Conservation (phyloP, 2,797 vertebrate species). For the Enteromius paludinosus region DNA sequence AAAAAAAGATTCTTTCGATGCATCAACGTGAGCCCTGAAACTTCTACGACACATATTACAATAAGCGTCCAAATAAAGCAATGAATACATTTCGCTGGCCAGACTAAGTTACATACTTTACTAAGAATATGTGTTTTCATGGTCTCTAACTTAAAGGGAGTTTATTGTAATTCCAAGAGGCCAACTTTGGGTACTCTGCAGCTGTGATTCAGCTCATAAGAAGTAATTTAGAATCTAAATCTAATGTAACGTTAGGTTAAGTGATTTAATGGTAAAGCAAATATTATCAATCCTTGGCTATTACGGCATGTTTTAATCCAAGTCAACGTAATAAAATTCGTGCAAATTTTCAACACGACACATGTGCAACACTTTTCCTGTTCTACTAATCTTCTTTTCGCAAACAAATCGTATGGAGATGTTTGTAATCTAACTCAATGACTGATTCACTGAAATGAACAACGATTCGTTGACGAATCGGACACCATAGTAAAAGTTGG, state of each 20-base stretch:
- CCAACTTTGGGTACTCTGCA: not conserved
- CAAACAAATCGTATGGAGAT: not conserved
- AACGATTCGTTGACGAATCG: slow-evolving; percentile 11
- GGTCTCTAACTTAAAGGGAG: not conserved
- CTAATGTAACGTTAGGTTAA: not conserved
- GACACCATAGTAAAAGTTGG: slow-evolving; percentile 5
- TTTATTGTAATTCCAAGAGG: not conserved
- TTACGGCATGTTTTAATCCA: not conserved
- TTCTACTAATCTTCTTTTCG: not conserved
- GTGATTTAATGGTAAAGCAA: not conserved
- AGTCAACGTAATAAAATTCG: not conserved
- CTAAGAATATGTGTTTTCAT: not conserved
- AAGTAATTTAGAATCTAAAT: not conserved
- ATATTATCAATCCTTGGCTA: not conserved
- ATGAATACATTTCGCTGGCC: not conserved
- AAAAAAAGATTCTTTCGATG: not conserved
- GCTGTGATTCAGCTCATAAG: not conserved
- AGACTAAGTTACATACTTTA: not conserved
- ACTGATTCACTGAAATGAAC: not conserved
- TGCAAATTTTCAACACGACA: not conserved
- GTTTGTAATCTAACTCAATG: not conserved
- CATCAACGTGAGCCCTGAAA: not conserved
- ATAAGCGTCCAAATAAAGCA: not conserved
- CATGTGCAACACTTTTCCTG: not conserved
- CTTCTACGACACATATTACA: not conserved